Conservation (phyloP, 53 echinoderm and acorn worm species). For the Apostichopus leukothele region DNA sequence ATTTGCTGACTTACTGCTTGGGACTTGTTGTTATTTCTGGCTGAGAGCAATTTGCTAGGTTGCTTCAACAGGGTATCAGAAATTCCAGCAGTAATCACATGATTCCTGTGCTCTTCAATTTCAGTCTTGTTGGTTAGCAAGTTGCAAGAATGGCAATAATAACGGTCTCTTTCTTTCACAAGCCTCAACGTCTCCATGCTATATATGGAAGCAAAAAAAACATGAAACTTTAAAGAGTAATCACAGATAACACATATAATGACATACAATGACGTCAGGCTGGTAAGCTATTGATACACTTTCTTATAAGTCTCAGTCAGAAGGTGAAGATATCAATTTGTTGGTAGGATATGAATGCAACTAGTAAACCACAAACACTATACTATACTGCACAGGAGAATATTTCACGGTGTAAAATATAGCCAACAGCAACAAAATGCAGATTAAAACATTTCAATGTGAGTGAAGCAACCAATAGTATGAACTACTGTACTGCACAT, state of each 20-base stretch:
- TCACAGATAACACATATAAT: too few species aligned
- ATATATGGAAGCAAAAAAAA: neutral
- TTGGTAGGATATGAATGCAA: too few species aligned
- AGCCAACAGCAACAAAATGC: too few species aligned
- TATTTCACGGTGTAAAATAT: too few species aligned
- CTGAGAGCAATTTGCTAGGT: constrained; percentile 69
- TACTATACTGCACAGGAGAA: too few species aligned
- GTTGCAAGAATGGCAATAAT: constrained; percentile 74
- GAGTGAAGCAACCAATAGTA: too few species aligned
- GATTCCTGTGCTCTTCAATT: constrained; percentile 50
- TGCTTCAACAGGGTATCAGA: constrained; percentile 44
- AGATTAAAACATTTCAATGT: too few species aligned
- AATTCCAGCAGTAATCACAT: constrained; percentile 58
- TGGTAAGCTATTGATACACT: too few species aligned
- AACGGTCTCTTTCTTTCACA: constrained; percentile 46
- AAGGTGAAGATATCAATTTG: too few species aligned
- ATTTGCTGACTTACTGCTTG: constrained; percentile 81
- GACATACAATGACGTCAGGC: neutral
- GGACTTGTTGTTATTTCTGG: constrained; percentile 82
- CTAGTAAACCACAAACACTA: too few species aligned
- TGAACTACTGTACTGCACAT: too few species aligned
- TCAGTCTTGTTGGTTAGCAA: constrained; percentile 62
- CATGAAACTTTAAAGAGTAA: neutral
- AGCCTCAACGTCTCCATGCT: constrained; percentile 58
- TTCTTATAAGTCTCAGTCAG: too few species aligned